Conservation (phyloP, 2,113 vertebrate species). For the Panthera tigris region DNA sequence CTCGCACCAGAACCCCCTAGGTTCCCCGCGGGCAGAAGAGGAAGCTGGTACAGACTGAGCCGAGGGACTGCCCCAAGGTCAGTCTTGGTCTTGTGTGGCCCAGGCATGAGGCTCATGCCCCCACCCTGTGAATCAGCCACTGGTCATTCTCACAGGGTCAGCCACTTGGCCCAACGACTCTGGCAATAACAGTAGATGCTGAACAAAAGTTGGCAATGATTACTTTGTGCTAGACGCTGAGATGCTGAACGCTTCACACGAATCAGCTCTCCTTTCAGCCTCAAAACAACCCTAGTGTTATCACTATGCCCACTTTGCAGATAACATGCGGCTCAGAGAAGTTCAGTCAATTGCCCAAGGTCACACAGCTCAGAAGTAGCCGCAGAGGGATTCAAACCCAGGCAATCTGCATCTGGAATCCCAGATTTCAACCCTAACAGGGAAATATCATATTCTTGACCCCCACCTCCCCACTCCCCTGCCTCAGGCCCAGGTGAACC, state of each 20-base stretch:
- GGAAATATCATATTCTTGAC: neutral
- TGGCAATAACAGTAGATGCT: neutral
- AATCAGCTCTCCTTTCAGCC: neutral
- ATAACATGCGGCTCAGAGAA: slow-evolving; percentile 35
- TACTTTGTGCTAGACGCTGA: neutral
- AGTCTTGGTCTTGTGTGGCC: neutral
- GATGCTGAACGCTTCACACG: neutral
- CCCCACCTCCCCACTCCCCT: neutral
- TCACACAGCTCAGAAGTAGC: slow-evolving; percentile 57
- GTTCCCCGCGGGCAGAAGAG: slow-evolving; percentile 39
- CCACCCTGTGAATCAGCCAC: neutral
- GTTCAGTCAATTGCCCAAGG: slow-evolving; percentile 61
- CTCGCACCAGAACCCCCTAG: neutral
- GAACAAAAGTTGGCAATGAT: neutral
- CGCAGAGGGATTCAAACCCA: neutral
- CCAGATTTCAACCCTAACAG: neutral
- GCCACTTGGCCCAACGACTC: neutral
- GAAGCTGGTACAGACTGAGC: neutral
- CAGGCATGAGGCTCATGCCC: neutral
- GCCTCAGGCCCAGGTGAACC: neutral
- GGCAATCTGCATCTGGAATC: neutral
- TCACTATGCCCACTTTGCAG: neutral
- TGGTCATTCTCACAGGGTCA: neutral
- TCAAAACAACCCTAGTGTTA: neutral
- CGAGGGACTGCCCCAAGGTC: slow-evolving; percentile 43